Evolutionary conservation across 1,140 invertebrate species (phyloP), one percentile per base, ranked within the genome.

Genomic region (Hesperophylax magnus): DNA sequence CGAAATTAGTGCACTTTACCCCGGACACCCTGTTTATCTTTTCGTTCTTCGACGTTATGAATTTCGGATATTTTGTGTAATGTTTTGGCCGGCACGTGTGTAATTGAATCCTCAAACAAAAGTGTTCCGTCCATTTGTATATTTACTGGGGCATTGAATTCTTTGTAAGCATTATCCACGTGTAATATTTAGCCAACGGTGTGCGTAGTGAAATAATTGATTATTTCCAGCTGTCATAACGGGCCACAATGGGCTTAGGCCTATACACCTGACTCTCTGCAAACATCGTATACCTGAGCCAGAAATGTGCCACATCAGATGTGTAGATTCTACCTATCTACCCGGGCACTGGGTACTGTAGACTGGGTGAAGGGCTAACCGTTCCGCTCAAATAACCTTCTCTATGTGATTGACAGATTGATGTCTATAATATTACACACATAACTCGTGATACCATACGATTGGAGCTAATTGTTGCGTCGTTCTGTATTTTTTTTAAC

Each of bases 141-240:
- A 15, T 24, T 61, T 24, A 20, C 18, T 18, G 58, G 8, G 24
- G n/a, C 24, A 24, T 61, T 24, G 58, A 24, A 61, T 61, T 11
- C 18, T 24, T 24, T 61, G 58, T 24, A 61, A 6, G 9, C 58
- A 61, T 61, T 61, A 20, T 61, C 24, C 39, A 47, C 39, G 39
- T 47, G 39, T 20, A 61, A 61, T 18, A 61, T 61, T 61, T 24
- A 61, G 58, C 58, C 58, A 61, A 24, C 24, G 58, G 24, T 61
- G 58, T 61, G 24, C 9, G 20, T 61, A 61, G 58, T 61, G 58
- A 24, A 61, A 61, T 61, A 61, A 61, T 61, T 61, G 58, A 24
- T 61, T 61, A 61, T 61, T 61, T 24, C 18, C 58, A 61, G 58
- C 58, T 61, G 58, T 61, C 58, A 61, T 61, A 61, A 61, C 58